Evolutionary conservation across 1,140 invertebrate genomes (phyloP).

Genomic region (Apis florea): DNA sequence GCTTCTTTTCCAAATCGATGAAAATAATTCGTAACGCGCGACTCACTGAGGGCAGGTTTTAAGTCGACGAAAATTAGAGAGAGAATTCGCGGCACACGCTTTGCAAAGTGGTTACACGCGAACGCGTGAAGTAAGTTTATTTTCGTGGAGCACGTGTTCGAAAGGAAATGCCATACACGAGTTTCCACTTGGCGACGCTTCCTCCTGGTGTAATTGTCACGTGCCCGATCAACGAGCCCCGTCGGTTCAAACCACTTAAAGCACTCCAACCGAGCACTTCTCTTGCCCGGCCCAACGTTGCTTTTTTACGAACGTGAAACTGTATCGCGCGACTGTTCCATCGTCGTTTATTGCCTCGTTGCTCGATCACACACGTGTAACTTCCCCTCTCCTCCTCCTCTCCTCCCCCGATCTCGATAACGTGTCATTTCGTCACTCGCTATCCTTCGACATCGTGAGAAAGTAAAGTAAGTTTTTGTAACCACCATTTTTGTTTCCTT

Average conservation of each 20-base stretch:
- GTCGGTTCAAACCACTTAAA: conserved; percentile 30
- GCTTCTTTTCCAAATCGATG: too few relatives aligned
- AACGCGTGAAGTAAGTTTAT: conserved; percentile 63
- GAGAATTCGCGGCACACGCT: conserved; percentile 37
- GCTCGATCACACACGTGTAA: not conserved
- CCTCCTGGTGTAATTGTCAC: conserved; percentile 59
- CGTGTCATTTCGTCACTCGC: too few relatives aligned
- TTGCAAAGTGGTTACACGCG: conserved; percentile 53
- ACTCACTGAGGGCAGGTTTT: too few relatives aligned
- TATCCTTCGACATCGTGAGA: not conserved
- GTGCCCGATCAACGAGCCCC: conserved; percentile 50
- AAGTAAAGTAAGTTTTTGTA: too few relatives aligned
- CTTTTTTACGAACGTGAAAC: not conserved
- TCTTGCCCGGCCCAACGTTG: not conserved
- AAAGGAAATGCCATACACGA: conserved; percentile 64
- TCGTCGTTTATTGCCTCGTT: not conserved
- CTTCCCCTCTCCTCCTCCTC: too few relatives aligned
- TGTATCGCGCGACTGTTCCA: not conserved
- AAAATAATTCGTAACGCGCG: too few relatives aligned
- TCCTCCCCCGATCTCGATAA: too few relatives aligned
- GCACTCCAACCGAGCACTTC: not conserved
- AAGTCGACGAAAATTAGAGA: too few relatives aligned
- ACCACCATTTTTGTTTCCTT: too few relatives aligned
- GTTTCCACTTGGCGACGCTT: conserved; percentile 71
- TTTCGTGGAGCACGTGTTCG: conserved; percentile 62